These are phyloP conservation scores for Balaenoptera acutorostrata DNA, from an alignment of 2,113 vertebrate species.

Conservation along the genomic window DNA sequence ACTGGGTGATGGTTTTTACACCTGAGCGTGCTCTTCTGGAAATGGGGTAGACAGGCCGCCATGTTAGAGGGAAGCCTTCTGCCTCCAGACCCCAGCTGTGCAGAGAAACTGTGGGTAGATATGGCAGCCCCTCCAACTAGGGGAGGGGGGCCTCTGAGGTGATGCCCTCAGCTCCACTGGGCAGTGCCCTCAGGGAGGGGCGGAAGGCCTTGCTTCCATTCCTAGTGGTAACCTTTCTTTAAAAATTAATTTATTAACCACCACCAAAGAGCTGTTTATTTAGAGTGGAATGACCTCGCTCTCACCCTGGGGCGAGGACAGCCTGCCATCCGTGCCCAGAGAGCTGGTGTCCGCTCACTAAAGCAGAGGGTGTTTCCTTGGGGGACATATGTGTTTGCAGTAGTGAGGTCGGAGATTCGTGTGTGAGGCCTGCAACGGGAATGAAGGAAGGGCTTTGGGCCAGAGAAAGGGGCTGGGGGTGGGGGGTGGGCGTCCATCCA, in stretches of 20 bases:
- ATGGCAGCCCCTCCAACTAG: not conserved
- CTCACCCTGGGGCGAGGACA: not conserved
- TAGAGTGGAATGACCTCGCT: not conserved
- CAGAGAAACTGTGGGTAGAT: not conserved
- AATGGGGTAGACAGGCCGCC: not conserved
- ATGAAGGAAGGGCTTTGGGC: not conserved
- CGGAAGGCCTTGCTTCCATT: not conserved
- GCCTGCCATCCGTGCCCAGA: not conserved
- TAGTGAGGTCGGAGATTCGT: not conserved
- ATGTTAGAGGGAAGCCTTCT: not conserved
- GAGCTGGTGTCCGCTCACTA: not conserved
- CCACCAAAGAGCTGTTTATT: not conserved
- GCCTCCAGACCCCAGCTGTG: not conserved
- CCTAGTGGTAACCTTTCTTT: not conserved
- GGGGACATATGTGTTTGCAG: not conserved
- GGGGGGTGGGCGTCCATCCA: accelerated
- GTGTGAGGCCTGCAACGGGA: not conserved
- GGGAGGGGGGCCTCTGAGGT: not conserved
- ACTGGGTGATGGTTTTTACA: not conserved
- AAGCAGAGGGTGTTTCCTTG: not conserved
- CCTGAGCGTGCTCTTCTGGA: not conserved
- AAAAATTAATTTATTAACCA: constrained; percentile 8
- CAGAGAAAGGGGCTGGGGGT: not conserved
- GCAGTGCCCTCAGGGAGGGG: not conserved
- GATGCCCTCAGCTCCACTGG: not conserved